Base-by-base conservation (phyloP, 2,888 invertebrate species). In the Lutraria lutraria region DNA sequence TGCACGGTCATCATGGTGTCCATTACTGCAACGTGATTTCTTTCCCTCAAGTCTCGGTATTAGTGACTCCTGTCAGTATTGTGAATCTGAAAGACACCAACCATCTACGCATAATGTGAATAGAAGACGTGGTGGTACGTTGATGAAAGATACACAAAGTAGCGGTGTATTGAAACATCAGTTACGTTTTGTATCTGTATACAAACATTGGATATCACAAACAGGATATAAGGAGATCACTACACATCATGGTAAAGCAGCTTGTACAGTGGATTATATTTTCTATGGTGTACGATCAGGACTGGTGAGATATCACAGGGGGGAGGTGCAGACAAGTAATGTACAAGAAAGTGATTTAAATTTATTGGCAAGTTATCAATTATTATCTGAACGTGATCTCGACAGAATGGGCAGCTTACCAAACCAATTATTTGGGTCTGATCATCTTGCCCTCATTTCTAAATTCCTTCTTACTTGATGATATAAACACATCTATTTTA, bases 251-350 rank as follows among this genome's bases (percentile, higher is more conserved):
- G 98, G 98, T 98, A 97, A 98, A 85, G 98, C 98, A 12, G 93
- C 93, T 12, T 93, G 93, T 76, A 95, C 94, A 0, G 99, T 99
- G 0, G 99, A 99, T 97, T 99, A 99, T 96, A 98, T 99, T 90
- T 98, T 99, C 96, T 98, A 98, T 92, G 95, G 95, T 34, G 93
- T 95, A 21, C 29, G 83, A 0, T 85, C 87, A 29, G 93, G 90
- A 29, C 79, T 90, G 15, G 88, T 89, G 4, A 85, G 88, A 19
- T 89, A 88, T 31, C 80, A 89, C 21, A 29, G 83, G 13, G 84
- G 86, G 10, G 88, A 90, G 43, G 85, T 91, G 13, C 68, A 84
- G 43, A 90, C 88, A 10, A 85, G 81, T 31, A 82, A 91, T 54
- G 83, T 94, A 43, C 88, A 86, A 13, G 97, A 97, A 93, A 97